phyloP scores from a whole-genome alignment of 1,140 invertebrate species.

The Cheumatopsyche charites region DNA sequence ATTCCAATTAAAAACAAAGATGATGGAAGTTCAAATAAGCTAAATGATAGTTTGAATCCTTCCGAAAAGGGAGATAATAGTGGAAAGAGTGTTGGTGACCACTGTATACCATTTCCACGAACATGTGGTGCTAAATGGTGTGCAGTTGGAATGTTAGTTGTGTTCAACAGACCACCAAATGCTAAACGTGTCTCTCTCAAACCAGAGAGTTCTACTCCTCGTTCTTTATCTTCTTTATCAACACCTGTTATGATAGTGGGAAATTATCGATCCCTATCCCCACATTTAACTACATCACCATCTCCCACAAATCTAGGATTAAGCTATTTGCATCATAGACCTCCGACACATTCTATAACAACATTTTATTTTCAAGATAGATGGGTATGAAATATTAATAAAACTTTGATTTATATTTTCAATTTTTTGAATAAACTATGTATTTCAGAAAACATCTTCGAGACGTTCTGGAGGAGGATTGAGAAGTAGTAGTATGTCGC shows the following conservation, averaged over 20 bases:
- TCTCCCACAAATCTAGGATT: conserved; percentile 59
- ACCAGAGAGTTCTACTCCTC: conserved; percentile 73
- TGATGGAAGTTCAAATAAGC: conserved; percentile 57
- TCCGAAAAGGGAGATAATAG: conserved; percentile 55
- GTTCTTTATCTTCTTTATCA: conserved; percentile 59
- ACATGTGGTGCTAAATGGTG: conserved; percentile 94
- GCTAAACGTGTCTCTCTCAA: conserved; percentile 72
- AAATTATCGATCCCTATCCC: conserved; percentile 56
- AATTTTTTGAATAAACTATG: conserved; percentile 35
- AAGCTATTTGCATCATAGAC: conserved; percentile 56
- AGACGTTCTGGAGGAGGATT: conserved; percentile 57
- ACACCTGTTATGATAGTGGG: conserved; percentile 54
- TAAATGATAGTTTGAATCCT: conserved; percentile 56
- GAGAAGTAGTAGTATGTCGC: conserved; percentile 54
- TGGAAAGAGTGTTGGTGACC: conserved; percentile 70
- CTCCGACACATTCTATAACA: conserved; percentile 62
- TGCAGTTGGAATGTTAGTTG: conserved; percentile 81
- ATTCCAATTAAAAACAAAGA: conserved; percentile 60
- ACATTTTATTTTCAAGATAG: conserved; percentile 84
- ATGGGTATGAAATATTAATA: conserved; percentile 55
- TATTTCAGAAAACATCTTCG: conserved; percentile 60
- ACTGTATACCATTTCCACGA: conserved; percentile 91
- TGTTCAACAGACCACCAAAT: conserved; percentile 82
- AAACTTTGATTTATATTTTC: not conserved
- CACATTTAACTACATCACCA: conserved; percentile 62